Evolutionary conservation across 2,888 invertebrate species (phyloP).

Genomic region (Calameuta filiformis): DNA sequence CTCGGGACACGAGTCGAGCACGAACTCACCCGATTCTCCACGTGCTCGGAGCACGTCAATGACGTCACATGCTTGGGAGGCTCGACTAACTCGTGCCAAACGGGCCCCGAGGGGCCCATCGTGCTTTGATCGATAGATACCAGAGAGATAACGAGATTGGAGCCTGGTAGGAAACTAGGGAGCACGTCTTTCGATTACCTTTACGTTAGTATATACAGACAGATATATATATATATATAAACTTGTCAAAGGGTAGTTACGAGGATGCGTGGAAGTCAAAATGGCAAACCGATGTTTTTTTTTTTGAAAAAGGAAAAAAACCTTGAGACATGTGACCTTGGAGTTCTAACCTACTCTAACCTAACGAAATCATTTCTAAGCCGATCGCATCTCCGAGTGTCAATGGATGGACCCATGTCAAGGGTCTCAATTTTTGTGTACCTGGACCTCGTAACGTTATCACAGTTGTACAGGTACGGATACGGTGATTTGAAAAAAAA

Average conservation of each 20-base stretch:
- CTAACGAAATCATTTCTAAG: no score
- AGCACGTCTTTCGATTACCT: neutral
- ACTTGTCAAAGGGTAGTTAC: no score
- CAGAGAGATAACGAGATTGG: neutral
- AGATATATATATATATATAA: no score
- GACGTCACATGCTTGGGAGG: neutral
- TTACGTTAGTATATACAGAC: neutral
- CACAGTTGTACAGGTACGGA: neutral
- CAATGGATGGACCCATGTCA: neutral
- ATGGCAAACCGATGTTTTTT: no score
- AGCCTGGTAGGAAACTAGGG: neutral
- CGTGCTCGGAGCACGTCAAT: conserved; percentile 4
- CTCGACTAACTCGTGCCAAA: conserved; percentile 8
- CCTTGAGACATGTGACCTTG: no score
- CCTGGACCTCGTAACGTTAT: neutral
- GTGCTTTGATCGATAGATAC: conserved; percentile 6
- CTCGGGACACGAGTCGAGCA: neutral
- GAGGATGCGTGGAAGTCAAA: no score
- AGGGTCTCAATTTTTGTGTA: neutral
- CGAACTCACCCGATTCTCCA: neutral
- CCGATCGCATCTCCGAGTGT: no score
- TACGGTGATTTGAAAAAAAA: neutral
- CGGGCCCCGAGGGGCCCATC: conserved; percentile 3
- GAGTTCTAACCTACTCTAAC: no score
- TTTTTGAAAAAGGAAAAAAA: no score